A percentile compares a stretch with the other conserved stretches of the same genome.
phyloP scores from a whole-genome alignment of 2,797 vertebrate species.

The Notolepis coatsorum region DNA sequence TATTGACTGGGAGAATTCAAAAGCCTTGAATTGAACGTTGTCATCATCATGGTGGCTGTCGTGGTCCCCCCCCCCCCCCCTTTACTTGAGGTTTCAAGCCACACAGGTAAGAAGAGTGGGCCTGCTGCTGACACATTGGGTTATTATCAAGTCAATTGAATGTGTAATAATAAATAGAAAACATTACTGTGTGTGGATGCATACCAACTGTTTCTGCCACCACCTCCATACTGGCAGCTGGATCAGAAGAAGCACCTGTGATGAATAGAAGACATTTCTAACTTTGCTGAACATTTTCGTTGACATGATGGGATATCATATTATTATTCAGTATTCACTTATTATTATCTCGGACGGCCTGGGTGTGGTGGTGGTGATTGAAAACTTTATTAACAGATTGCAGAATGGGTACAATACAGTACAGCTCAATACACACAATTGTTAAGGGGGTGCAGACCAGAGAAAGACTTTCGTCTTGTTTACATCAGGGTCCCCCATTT shows the following conservation, averaged over 20 bases:
- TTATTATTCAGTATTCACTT: no score
- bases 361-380: no score
- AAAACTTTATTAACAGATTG: no score
- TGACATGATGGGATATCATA: not conserved
- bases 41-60: not conserved
- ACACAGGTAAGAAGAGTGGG: not conserved
- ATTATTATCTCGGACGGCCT: no score
- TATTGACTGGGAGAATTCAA: no score
- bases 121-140: not conserved
- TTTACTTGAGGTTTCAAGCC: not conserved
- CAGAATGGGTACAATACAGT: no score
- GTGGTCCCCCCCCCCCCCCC: no score
- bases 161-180: not conserved
- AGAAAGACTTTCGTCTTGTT: no score
- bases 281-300: constrained; percentile 44
- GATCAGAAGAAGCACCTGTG: constrained; percentile 87
- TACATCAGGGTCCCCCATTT: no score
- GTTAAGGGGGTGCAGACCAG: no score
- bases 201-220: constrained; percentile 92
- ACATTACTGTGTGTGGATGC: constrained; percentile 27
- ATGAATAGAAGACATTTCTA: constrained; percentile 44
- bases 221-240: constrained; percentile 92
- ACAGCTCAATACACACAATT: no score
- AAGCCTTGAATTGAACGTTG: no score
- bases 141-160: not conserved